These are phyloP conservation scores for Festucalex cinctus DNA, from an alignment of 2,113 vertebrate genomes.

Conservation along the genomic window DNA sequence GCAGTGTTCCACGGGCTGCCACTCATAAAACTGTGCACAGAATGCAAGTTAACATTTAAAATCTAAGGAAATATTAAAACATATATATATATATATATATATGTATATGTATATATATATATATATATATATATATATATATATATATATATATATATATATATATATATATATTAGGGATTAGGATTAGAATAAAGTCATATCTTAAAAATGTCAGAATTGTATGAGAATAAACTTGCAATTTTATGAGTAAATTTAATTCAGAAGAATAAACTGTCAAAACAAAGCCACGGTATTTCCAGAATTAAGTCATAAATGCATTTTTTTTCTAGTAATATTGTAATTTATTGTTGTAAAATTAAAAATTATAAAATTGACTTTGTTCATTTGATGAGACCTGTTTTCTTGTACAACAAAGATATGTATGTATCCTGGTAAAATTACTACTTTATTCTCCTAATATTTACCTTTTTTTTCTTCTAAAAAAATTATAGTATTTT, in stretches of 20 bases:
- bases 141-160: no score
- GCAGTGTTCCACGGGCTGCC: conserved; percentile 29
- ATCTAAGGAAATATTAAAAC: no score
- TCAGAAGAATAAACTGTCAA: background rate
- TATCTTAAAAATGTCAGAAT: no score
- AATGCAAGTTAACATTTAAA: background rate
- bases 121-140: no score
- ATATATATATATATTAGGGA: no score
- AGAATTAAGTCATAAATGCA: background rate
- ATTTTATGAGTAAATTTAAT: background rate
- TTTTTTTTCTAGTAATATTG: background rate
- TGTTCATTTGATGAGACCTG: no score
- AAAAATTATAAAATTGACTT: no score
- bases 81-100: no score
- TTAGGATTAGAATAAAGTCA: no score
- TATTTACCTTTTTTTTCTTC: background rate
- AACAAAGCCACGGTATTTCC: background rate
- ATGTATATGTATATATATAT: no score
- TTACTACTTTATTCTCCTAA: background rate
- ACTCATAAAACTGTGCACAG: background rate
- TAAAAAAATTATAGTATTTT: background rate
- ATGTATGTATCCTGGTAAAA: background rate
- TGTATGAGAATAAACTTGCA: background rate
- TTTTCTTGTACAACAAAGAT: no score
- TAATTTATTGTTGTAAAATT: background rate